These are phyloP conservation scores for Diarsia mendica DNA, from an alignment of 2,888 invertebrate genomes.

Conservation along the genomic window DNA sequence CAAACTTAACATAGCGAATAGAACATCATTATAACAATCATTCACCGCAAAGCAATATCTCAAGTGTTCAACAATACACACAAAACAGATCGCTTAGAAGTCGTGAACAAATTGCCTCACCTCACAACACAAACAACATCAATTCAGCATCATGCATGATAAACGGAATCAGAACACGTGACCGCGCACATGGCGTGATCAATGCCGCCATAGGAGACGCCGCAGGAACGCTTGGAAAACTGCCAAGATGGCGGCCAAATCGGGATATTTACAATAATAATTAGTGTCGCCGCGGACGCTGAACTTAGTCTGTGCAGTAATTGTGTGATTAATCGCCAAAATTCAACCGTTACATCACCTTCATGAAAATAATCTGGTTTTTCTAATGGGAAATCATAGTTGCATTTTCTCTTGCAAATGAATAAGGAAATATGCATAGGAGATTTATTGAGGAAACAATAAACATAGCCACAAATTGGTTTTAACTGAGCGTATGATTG, in stretches of 20 bases:
- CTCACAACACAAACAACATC: constrained; percentile 36
- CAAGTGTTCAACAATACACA: constrained; percentile 4
- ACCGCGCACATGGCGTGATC: constrained; percentile 78
- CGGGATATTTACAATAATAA: constrained; percentile 79
- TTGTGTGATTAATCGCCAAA: constrained; percentile 42
- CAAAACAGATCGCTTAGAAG: constrained; percentile 6
- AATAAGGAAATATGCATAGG: constrained; percentile 13
- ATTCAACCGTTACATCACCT: constrained; percentile 23
- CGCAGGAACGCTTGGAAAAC: constrained; percentile 76
- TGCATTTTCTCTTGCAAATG: constrained; percentile 12
- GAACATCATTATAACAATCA: background rate
- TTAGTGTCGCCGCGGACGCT: constrained; percentile 69
- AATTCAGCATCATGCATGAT: constrained; percentile 56
- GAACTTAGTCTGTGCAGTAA: constrained; percentile 65
- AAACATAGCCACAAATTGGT: constrained; percentile 8
- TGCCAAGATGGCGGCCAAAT: constrained; percentile 79
- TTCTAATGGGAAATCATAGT: background rate
- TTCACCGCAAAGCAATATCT: constrained; percentile 6
- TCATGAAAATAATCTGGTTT: background rate
- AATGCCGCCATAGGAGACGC: constrained; percentile 72
- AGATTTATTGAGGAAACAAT: constrained; percentile 36
- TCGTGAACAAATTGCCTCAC: constrained; percentile 36
- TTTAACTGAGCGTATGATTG: background rate
- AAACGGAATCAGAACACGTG: constrained; percentile 61
- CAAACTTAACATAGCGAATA: too few species aligned